Conservation (phyloP, 2,113 vertebrate genomes). For the Limnothrissa miodon region DNA sequence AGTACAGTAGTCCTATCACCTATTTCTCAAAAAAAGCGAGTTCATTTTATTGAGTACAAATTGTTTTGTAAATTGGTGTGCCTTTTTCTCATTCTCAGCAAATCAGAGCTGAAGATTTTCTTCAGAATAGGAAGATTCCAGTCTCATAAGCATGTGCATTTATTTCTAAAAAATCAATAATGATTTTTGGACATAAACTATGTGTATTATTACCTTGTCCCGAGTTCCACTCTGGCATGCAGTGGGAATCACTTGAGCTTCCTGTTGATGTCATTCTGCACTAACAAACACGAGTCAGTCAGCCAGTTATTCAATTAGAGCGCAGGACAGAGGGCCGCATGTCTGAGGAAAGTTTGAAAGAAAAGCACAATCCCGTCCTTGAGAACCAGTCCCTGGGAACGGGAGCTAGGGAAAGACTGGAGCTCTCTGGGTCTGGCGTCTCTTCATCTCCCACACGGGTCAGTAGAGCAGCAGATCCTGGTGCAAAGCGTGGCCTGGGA, state of each 20-base stretch:
- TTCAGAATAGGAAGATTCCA: neutral
- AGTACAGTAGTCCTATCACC: no score
- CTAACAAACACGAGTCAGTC: slow-evolving; percentile 8
- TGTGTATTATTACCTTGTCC: neutral
- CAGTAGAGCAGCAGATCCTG: slow-evolving; percentile 36
- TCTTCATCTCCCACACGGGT: neutral
- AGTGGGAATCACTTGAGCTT: neutral
- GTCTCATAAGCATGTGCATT: neutral
- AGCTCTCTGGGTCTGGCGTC: neutral
- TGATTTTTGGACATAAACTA: neutral
- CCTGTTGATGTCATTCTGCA: neutral
- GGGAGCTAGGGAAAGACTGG: neutral
- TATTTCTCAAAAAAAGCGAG: no score
- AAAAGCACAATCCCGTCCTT: neutral
- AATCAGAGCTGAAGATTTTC: neutral
- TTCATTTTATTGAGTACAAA: no score
- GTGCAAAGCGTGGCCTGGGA: slow-evolving; percentile 37
- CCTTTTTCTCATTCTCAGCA: neutral
- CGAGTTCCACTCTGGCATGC: neutral
- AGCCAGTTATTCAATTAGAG: slow-evolving; percentile 10
- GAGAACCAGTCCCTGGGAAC: neutral
- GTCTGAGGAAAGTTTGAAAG: neutral
- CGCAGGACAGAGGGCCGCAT: neutral
- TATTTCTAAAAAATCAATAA: neutral
- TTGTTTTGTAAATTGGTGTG: neutral